A percentile compares a stretch with the other conserved stretches of the same genome.
Evolutionary conservation across 2,888 invertebrate species (phyloP).

Genomic region (Amphipoea oculea): DNA sequence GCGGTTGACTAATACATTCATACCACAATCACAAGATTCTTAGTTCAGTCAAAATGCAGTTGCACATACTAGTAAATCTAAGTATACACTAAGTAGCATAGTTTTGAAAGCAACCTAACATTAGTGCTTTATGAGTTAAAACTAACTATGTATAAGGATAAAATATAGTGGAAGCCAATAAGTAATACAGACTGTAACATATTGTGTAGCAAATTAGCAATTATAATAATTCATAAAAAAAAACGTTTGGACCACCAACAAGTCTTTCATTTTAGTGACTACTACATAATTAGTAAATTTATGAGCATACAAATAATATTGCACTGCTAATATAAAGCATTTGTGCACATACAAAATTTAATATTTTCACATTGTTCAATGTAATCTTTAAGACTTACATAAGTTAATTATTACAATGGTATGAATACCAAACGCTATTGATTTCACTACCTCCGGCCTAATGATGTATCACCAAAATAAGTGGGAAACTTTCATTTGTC

Average conservation of each 20-base stretch:
- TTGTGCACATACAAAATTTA: conserved; percentile 69
- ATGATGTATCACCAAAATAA: conserved; percentile 49
- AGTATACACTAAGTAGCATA: conserved; percentile 82
- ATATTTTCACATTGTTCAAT: conserved; percentile 59
- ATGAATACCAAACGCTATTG: conserved; percentile 57
- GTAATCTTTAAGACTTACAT: conserved; percentile 64
- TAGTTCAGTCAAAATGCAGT: conserved; percentile 87
- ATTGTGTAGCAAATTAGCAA: conserved; percentile 58
- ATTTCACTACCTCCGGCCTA: conserved; percentile 45
- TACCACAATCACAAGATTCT: conserved; percentile 87
- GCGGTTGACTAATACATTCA: conserved; percentile 84
- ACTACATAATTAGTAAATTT: conserved; percentile 64
- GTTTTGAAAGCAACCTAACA: conserved; percentile 87
- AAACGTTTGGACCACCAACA: conserved; percentile 87
- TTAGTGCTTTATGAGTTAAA: conserved; percentile 84
- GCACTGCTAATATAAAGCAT: conserved; percentile 70
- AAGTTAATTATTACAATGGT: conserved; percentile 55
- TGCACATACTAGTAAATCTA: conserved; percentile 82
- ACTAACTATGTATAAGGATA: conserved; percentile 74
- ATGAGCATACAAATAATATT: conserved; percentile 67
- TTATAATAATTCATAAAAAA: conserved; percentile 68
- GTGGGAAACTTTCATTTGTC: conserved; percentile 33
- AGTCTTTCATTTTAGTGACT: conserved; percentile 82
- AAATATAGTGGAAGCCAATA: conserved; percentile 82
- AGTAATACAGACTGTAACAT: conserved; percentile 69